Percentiles rank a stretch among this genome's conserved stretches.
phyloP scores from a whole-genome alignment of 2,797 vertebrate genomes.

The Sus cebifrons region DNA sequence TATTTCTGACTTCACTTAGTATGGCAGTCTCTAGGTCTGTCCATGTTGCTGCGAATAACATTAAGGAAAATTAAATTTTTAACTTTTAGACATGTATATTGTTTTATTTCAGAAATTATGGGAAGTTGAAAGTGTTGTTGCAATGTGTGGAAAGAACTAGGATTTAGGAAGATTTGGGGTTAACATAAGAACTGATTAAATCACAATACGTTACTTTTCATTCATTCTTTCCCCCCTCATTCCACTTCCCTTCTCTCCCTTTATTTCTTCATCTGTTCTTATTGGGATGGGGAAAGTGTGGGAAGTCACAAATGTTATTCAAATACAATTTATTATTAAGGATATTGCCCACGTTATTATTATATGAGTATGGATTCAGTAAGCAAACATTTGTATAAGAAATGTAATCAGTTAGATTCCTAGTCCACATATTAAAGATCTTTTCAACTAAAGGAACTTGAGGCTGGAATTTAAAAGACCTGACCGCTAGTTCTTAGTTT shows the following conservation, averaged over 20 bases:
- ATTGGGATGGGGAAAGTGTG: not conserved
- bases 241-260: not conserved
- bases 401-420: not conserved
- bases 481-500: not conserved
- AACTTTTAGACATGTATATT: not conserved
- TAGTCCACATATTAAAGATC: not conserved
- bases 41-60: not conserved
- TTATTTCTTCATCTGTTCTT: not conserved
- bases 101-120: conserved; percentile 18
- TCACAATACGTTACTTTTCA: not conserved
- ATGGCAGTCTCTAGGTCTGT: not conserved
- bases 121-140: not conserved
- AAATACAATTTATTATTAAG: not conserved
- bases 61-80: not conserved
- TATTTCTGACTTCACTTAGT: not conserved
- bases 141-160: not conserved
- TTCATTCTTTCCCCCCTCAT: not conserved
- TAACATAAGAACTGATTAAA: not conserved
- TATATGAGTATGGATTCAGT: not conserved
- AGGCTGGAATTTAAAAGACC: not conserved
- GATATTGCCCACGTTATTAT: not conserved
- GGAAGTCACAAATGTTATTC: not conserved
- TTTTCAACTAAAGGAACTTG: not conserved
- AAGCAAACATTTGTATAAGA: not conserved
- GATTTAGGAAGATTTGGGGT: not conserved